These are phyloP conservation scores for Eurystomus gularis DNA, from an alignment of 2,113 vertebrate genomes.

Conservation along the genomic window DNA sequence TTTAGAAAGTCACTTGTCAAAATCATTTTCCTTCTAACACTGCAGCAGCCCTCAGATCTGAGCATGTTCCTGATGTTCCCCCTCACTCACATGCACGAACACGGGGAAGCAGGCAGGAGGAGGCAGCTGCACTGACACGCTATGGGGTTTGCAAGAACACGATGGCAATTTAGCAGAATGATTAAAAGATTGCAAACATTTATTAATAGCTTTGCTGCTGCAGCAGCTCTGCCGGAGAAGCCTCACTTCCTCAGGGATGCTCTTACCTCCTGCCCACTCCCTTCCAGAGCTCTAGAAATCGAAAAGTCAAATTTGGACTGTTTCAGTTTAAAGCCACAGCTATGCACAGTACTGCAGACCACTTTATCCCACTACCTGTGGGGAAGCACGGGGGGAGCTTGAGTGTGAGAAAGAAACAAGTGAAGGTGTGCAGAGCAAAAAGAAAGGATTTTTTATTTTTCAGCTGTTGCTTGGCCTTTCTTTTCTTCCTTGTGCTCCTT, in stretches of 20 bases:
- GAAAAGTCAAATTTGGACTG: neutral
- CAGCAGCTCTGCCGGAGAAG: constrained; percentile 43
- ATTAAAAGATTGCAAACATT: constrained; percentile 69
- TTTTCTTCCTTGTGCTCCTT: neutral
- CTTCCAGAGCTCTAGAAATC: neutral
- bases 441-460: neutral
- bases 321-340: neutral
- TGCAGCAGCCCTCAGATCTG: constrained; percentile 29
- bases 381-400: neutral
- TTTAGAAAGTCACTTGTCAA: constrained; percentile 59
- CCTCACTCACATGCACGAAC: constrained; percentile 58
- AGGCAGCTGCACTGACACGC: constrained; percentile 54
- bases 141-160: constrained; percentile 54
- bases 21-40: constrained; percentile 5
- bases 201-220: constrained; percentile 66
- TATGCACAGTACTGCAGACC: neutral
- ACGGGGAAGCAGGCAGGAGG: constrained; percentile 44
- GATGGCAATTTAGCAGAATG: constrained; percentile 60
- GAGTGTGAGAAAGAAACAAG: neutral
- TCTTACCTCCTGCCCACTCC: neutral
- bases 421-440: neutral
- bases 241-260: constrained; percentile 38
- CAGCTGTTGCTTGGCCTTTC: neutral
- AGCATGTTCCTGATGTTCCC: constrained; percentile 62
- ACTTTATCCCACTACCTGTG: neutral